Base-by-base conservation (phyloP, 2,113 vertebrate species). In the Microcebus griseorufus region DNA sequence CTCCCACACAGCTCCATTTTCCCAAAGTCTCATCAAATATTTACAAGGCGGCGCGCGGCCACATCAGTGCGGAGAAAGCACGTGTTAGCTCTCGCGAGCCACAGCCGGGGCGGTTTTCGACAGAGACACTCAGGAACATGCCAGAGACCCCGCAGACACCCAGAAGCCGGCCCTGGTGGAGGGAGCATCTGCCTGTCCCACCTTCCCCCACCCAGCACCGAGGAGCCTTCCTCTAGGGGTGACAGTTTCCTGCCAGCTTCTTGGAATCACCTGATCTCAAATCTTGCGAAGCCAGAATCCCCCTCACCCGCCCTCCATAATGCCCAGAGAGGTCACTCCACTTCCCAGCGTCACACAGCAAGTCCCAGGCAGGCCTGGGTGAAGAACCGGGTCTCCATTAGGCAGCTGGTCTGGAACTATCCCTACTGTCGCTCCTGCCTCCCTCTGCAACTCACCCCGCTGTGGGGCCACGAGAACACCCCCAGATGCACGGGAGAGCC, bases 11-110 rank as follows among this genome's bases (percentile, higher is more conserved):
- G 37, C 58, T 90, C 45, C 79, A 3, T 45, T 89, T 92, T 87
- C 58, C 94, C 94, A 88, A 95, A 90, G 70, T 87, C 79, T 53
- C 55, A 96, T 89, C 92, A 97, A 93, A 80, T 89, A 81, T 92
- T 80, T 84, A 92, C 82, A 64, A 45, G 82, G 14, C 1, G 0
- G 80, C 60, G 64, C 1, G 3, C 60, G 39, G 85, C 39, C 53
- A 64, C 80, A 2, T 70, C 75, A 62, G 84, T 3, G n/a, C 6
- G 55, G 65, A 67, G 18, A 72, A 70, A 27, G 20, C 42, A 65
- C 3, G 1, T 58, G 48, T 45, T 3, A 0, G 42, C 37, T 12
- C 85, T 83, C 27, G 0, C 0, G 81, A 92, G 90, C 64, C 34
- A 4, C 32, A 1, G 16, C 34, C 23, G 39, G 13, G 22, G 23